phyloP scores from a whole-genome alignment of 2,797 vertebrate genomes.

The Mustela erminea region DNA sequence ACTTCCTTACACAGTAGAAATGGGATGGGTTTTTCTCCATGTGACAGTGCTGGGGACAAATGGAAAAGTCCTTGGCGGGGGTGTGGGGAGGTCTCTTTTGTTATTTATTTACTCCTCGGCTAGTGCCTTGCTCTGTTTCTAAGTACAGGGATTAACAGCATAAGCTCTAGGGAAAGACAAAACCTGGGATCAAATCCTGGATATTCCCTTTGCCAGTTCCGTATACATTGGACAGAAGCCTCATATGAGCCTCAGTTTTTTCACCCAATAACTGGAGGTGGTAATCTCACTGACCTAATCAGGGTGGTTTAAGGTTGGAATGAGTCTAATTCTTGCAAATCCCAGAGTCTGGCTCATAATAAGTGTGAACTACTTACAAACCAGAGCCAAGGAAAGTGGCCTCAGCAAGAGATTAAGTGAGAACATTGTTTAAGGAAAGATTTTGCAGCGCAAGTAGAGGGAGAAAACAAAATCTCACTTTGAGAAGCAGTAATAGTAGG shows the following conservation, averaged over 20 bases:
- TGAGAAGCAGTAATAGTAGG: neutral
- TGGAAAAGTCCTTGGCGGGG: neutral
- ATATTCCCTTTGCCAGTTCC: too few relatives aligned
- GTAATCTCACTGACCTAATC: neutral
- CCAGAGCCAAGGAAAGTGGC: neutral
- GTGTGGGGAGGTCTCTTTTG: accelerated
- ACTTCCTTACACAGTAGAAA: neutral
- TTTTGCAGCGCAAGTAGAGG: neutral
- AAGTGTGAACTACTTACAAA: neutral
- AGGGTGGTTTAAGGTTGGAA: neutral
- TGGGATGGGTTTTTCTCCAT: neutral
- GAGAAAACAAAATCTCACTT: neutral
- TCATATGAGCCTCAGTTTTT: neutral
- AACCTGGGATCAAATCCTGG: neutral
- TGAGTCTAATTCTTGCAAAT: neutral
- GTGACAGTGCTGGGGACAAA: neutral
- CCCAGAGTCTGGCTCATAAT: neutral
- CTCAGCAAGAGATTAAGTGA: neutral
- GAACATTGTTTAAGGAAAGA: neutral
- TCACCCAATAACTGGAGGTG: neutral
- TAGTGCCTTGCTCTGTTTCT: too few relatives aligned
- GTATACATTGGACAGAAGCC: neutral
- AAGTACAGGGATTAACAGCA: neutral
- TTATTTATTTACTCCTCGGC: neutral
- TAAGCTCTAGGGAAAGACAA: neutral